These are phyloP conservation scores for Lytechinus pictus DNA, from an alignment of 35 echinoderm and acorn worm species.

Conservation along the genomic window DNA sequence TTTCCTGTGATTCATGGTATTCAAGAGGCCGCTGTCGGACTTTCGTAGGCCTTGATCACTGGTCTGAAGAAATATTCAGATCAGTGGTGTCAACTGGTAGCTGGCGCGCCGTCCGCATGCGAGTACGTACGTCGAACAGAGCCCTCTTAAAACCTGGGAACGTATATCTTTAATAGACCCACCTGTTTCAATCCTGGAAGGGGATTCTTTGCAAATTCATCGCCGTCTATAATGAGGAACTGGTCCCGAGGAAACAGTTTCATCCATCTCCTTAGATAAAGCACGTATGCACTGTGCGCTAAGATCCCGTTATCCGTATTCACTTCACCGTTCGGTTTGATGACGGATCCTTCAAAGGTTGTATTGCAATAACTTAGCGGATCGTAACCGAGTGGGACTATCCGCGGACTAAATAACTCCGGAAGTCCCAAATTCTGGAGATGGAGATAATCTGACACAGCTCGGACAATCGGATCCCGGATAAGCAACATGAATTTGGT, in stretches of 20 bases:
- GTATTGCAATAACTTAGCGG: neutral
- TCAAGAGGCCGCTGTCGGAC: too few species aligned
- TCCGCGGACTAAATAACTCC: neutral
- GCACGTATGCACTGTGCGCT: conserved; percentile 29
- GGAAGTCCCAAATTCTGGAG: neutral
- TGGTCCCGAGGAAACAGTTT: conserved; percentile 37
- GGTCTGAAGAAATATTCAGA: too few species aligned
- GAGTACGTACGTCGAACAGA: too few species aligned
- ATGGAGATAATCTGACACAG: neutral
- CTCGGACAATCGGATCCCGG: conserved; percentile 17
- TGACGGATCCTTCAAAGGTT: conserved; percentile 53
- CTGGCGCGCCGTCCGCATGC: too few species aligned
- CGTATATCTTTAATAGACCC: neutral
- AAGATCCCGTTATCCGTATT: conserved; percentile 41
- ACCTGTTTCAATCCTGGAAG: neutral
- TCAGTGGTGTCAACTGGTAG: too few species aligned
- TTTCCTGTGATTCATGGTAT: too few species aligned
- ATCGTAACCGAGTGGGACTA: neutral
- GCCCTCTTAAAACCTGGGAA: too few species aligned
- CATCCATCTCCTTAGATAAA: conserved; percentile 52
- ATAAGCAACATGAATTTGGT: conserved; percentile 51
- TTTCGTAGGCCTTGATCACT: too few species aligned
- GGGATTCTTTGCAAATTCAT: conserved; percentile 51
- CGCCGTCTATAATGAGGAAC: conserved; percentile 54
- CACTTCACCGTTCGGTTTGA: conserved; percentile 36